Conservation (phyloP, 2,888 invertebrate genomes). For the Eupithecia pulchellata region DNA sequence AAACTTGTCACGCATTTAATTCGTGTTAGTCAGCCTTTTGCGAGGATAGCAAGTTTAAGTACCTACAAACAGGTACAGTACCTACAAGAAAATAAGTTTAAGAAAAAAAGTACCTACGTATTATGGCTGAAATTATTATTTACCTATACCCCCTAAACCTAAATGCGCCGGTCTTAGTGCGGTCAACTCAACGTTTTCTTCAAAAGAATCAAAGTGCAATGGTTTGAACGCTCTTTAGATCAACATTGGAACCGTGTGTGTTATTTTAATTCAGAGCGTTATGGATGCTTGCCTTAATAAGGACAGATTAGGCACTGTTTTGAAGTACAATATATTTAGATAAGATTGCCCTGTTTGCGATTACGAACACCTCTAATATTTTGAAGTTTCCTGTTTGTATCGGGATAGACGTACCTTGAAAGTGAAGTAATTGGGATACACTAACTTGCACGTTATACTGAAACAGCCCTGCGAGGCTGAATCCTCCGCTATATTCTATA, state of each 20-base stretch:
- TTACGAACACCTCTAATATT: neutral
- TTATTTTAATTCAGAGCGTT: neutral
- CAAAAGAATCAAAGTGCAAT: neutral
- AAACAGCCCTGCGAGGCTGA: neutral
- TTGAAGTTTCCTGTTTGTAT: neutral
- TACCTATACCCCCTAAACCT: neutral
- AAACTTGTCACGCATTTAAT: neutral
- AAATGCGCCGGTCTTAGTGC: neutral
- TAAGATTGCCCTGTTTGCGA: neutral
- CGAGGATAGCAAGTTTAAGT: neutral
- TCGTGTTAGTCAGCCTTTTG: neutral
- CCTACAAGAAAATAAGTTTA: neutral
- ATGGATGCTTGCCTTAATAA: neutral
- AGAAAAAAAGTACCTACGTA: neutral
- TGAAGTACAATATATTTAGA: neutral
- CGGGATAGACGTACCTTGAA: neutral
- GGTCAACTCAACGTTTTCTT: neutral
- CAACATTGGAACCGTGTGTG: constrained; percentile 10
- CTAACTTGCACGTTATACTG: neutral
- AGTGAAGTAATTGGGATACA: neutral
- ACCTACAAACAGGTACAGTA: neutral
- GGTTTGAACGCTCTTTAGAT: constrained; percentile 8
- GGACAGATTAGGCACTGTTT: neutral
- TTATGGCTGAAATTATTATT: neutral
- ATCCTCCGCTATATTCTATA: constrained; percentile 8